These are phyloP conservation scores for Scomber scombrus DNA, from an alignment of 2,113 vertebrate genomes.

Conservation along the genomic window DNA sequence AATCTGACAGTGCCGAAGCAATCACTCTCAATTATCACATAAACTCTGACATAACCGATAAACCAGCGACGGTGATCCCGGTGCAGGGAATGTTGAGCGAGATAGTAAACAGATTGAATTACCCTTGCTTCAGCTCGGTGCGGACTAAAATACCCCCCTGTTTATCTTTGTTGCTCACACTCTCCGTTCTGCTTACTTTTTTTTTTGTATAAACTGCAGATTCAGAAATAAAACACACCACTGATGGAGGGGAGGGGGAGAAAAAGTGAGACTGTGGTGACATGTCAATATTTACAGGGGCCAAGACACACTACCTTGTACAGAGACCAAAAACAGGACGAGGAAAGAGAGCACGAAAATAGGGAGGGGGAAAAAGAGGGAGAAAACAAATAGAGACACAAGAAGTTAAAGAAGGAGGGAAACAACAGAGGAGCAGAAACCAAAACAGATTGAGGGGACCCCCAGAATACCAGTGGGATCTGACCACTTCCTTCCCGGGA, in stretches of 20 bases:
- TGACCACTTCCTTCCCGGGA: constrained; percentile 84
- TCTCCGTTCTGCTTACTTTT: constrained; percentile 22
- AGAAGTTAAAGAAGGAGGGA: constrained; percentile 41
- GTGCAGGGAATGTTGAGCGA: constrained; percentile 36
- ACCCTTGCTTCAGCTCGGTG: constrained; percentile 38
- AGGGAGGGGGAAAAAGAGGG: constrained; percentile 14
- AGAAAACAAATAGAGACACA: constrained; percentile 19
- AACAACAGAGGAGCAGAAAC: constrained; percentile 61
- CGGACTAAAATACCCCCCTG: constrained; percentile 41
- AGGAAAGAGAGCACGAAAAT: constrained; percentile 48
- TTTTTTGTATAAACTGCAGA: constrained; percentile 28
- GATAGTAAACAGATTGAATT: constrained; percentile 67
- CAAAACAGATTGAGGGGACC: constrained; percentile 70
- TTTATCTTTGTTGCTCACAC: constrained; percentile 50
- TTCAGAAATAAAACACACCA: constrained; percentile 49
- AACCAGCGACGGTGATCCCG: constrained; percentile 69
- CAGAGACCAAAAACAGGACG: constrained; percentile 50
- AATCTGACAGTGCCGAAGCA: constrained; percentile 78
- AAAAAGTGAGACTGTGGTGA: constrained; percentile 38
- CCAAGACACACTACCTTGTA: constrained; percentile 18
- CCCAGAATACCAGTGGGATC: constrained; percentile 79
- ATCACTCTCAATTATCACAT: constrained; percentile 83
- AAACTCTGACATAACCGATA: constrained; percentile 79
- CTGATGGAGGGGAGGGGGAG: neutral
- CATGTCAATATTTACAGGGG: constrained; percentile 63